Base-by-base conservation (phyloP, 2,113 vertebrate genomes). In the Prionailurus viverrinus region DNA sequence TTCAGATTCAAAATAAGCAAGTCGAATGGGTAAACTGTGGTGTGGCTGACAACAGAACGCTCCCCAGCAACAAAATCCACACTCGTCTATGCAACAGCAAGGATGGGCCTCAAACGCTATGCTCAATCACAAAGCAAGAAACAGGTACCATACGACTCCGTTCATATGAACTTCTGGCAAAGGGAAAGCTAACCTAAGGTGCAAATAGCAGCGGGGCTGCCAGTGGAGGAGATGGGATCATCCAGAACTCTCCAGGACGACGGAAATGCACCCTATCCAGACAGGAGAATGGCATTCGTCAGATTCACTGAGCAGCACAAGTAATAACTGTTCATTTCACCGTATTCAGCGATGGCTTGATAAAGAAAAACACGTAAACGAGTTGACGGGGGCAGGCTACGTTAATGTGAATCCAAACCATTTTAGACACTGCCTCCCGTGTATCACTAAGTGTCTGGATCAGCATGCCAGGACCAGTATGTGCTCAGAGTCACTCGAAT, bases 41-140 rank as follows among this genome's bases (percentile, higher is more conserved):
- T 41, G 21, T n/a, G 16, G 12, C 48, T 36, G 36, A 68, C 53
- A 45, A 36, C 1, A 27, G 74, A 48, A 11, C 21, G 29, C 13
- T 10, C 39, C 4, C 9, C 33, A 5, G 80, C 12, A 33, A 66
- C 41, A n/a, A 19, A 80, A 5, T 15, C 23, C 55, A n/a, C 29
- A 1, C 23, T 0, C 53, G n/a, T 6, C 14, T 27, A 19, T 1
- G 41, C 31, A 5, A 36, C 41, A 48, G 9, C 1, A 2, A 0
- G 0, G 6, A 10, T 8, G 7, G 27, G 36, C 23, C 73, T 31
- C n/a, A 5, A n/a, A 61, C 13, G 41, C 33, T 13, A 15, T 4
- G n/a, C 61, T 15, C 23, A 45, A 33, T 3, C 6, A 39, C 14
- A 5, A 41, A 69, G 61, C 61, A 29, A 48, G 39, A 76, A 29